Conservation (phyloP, 23 tunicate species). For the Trididemnum nubilum region DNA sequence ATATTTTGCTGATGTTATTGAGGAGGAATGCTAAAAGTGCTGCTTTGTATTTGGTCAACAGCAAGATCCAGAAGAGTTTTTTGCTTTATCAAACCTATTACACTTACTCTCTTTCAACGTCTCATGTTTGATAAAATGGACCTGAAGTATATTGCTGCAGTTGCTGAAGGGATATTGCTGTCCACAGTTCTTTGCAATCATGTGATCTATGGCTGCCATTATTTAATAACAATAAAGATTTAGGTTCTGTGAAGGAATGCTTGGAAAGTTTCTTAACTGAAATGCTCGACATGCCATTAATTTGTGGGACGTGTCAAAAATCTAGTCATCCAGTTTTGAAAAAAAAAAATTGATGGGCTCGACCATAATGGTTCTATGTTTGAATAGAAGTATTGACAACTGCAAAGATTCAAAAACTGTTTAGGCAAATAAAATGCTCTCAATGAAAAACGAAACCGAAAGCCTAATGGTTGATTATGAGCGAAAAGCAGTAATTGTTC, state of each 20-base stretch:
- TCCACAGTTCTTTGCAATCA: background rate
- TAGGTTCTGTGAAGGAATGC: background rate
- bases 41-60: background rate
- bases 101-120: background rate
- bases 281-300: background rate
- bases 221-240: background rate
- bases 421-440: background rate
- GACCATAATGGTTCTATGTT: background rate
- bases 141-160: background rate
- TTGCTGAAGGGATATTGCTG: background rate
- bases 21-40: background rate
- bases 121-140: background rate
- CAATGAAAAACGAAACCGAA: background rate
- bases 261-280: background rate
- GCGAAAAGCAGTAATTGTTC: background rate
- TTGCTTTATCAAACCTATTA: background rate
- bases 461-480: background rate
- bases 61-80: background rate
- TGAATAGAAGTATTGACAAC: background rate
- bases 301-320: background rate
- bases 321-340: background rate
- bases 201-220: background rate
- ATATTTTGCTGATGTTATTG: background rate
- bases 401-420: background rate
- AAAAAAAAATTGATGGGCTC: background rate